A percentile compares a stretch with the other conserved stretches of the same genome.
phyloP scores from a whole-genome alignment of 2,888 invertebrate genomes.

The Drosophila pseudotalamancana region DNA sequence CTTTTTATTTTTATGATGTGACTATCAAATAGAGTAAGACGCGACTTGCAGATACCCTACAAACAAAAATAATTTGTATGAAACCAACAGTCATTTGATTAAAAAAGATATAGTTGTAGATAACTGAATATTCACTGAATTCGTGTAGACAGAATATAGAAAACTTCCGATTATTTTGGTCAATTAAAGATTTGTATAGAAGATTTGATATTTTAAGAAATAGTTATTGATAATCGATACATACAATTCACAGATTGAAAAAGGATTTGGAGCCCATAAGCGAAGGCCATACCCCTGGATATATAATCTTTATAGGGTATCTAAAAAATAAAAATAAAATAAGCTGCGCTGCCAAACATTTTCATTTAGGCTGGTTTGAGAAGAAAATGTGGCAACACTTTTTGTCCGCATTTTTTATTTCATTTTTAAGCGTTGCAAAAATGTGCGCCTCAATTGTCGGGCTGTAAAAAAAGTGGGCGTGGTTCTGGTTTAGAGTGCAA shows the following conservation, averaged over 20 bases:
- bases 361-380: constrained; percentile 27
- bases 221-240: too few species aligned
- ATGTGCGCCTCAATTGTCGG: constrained; percentile 4
- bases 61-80: background rate
- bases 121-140: background rate
- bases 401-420: constrained; percentile 13
- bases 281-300: background rate
- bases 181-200: too few species aligned
- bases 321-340: constrained; percentile 1
- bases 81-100: background rate
- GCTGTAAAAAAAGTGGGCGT: background rate
- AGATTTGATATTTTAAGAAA: too few species aligned
- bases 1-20: constrained; percentile 57
- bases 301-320: too few species aligned
- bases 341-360: constrained; percentile 20
- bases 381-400: constrained; percentile 29
- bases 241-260: too few species aligned
- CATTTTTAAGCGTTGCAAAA: constrained; percentile 1
- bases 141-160: too few species aligned
- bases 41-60: background rate
- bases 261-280: too few species aligned
- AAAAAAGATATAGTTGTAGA: background rate
- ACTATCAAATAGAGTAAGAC: background rate
- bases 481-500: constrained; percentile 31
- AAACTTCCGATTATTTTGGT: too few species aligned